These are phyloP conservation scores for Chamaetylas fuelleborni DNA, from an alignment of 2,113 vertebrate genomes.

Conservation along the genomic window DNA sequence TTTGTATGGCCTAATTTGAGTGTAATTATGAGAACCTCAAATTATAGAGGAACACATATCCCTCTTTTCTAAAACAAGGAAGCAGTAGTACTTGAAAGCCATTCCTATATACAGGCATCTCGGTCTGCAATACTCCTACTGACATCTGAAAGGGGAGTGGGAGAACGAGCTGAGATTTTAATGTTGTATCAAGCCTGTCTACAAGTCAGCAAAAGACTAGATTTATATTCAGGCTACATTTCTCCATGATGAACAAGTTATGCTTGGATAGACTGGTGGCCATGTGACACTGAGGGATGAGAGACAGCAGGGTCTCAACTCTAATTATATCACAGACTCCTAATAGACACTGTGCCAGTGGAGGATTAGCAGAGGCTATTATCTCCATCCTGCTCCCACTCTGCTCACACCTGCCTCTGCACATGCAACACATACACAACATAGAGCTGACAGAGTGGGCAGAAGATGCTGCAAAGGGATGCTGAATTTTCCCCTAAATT, in stretches of 20 bases:
- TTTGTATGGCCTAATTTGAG: not conserved
- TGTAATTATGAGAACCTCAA: not conserved
- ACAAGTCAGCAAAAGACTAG: not conserved
- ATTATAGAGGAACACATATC: not conserved
- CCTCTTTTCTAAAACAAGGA: not conserved
- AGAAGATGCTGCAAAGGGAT: not conserved
- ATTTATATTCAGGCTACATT: not conserved
- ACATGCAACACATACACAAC: not conserved
- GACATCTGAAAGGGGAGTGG: not conserved
- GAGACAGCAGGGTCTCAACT: not conserved
- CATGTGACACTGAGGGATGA: not conserved
- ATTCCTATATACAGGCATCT: not conserved
- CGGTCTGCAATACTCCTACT: not conserved
- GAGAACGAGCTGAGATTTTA: not conserved
- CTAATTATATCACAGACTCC: slow-evolving; percentile 35
- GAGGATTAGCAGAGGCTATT: slow-evolving; percentile 28
- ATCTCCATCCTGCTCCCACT: slow-evolving; percentile 5
- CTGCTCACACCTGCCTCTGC: slow-evolving; percentile 35
- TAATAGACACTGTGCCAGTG: slow-evolving; percentile 2
- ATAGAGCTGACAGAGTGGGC: not conserved
- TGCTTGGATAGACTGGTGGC: not conserved
- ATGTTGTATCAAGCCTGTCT: not conserved
- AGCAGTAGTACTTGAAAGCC: not conserved
- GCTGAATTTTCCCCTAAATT: not conserved
- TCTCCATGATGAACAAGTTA: not conserved